phyloP scores from a whole-genome alignment of 2,113 vertebrate species.

The Hucho hucho region DNA sequence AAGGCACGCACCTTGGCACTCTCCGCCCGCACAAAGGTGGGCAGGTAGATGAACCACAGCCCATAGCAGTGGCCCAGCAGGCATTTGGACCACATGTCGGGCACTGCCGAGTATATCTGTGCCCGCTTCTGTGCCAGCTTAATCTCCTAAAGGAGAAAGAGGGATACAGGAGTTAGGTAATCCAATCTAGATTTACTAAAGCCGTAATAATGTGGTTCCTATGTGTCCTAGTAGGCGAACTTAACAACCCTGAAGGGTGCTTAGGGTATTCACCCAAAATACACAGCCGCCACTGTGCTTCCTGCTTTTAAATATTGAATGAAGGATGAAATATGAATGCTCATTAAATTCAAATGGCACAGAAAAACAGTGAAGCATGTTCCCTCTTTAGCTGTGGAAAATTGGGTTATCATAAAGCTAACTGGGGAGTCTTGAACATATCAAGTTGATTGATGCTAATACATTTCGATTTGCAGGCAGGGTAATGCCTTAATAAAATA shows the following conservation, averaged over 20 bases:
- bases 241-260: neutral
- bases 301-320: slow-evolving; percentile 33
- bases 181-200: neutral
- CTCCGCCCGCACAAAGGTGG: slow-evolving; percentile 82
- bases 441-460: too few species aligned
- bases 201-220: neutral
- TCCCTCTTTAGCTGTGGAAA: slow-evolving; percentile 9
- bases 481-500: too few species aligned
- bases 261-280: neutral
- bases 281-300: slow-evolving; percentile 5
- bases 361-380: neutral
- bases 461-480: too few species aligned
- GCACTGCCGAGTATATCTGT: slow-evolving; percentile 82
- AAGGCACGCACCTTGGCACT: slow-evolving; percentile 82
- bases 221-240: neutral
- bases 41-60: slow-evolving; percentile 94
- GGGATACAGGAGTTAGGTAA: neutral
- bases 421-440: too few species aligned
- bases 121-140: slow-evolving; percentile 88
- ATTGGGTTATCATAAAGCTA: slow-evolving; percentile 34
- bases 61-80: slow-evolving; percentile 93
- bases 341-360: slow-evolving; percentile 36
- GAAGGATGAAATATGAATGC: slow-evolving; percentile 41
- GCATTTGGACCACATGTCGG: slow-evolving; percentile 92
- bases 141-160: slow-evolving; percentile 79